Evolutionary conservation across 2,113 vertebrate genomes (phyloP), one percentile per base, ranked within the genome.

Genomic region (Xenopus borealis): DNA sequence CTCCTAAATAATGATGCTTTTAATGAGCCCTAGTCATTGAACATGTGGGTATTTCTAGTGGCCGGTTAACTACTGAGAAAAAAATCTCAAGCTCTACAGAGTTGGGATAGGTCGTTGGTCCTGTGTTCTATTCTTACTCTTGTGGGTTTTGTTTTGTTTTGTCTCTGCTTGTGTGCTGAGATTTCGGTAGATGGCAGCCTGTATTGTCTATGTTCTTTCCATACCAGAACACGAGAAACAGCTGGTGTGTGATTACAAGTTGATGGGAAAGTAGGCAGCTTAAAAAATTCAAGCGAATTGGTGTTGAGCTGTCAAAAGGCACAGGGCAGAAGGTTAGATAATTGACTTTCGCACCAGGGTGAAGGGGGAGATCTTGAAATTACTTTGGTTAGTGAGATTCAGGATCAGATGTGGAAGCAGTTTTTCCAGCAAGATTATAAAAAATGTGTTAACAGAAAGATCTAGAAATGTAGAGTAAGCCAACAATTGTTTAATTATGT

Each of bases 101-200:
- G 33, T 6, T 7, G 33, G 33, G 1, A 9, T 50, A 10, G 47
- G 14, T 3, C 80, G 85, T 75, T 85, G 81, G 75, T 64, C 79
- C 69, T 75, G 81, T 79, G 86, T 83, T 81, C 81, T 80, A 86
- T 82, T 83, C 77, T 87, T 87, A 65, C 79, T 68, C 85, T 80
- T 84, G 77, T 83, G 84, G 83, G 83, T 82, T 91, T 83, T 91
- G 86, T 86, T 89, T 91, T 66, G n/a, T n/a, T n/a, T n/a, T n/a
- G 30, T 89, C 85, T 80, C 84, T 89, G 86, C 78, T 78, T 84
- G 79, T 88, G 79, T 86, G 82, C 84, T 86, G 84, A 79, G 86
- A 86, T 86, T 88, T 91, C 90, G 90, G 88, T 91, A 92, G 91
- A 88, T 91, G 91, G 88, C 89, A 92, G 87, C 85, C 89, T 91